phyloP scores from a whole-genome alignment of 2,888 invertebrate species.

The Caenorhabditis sinica region DNA sequence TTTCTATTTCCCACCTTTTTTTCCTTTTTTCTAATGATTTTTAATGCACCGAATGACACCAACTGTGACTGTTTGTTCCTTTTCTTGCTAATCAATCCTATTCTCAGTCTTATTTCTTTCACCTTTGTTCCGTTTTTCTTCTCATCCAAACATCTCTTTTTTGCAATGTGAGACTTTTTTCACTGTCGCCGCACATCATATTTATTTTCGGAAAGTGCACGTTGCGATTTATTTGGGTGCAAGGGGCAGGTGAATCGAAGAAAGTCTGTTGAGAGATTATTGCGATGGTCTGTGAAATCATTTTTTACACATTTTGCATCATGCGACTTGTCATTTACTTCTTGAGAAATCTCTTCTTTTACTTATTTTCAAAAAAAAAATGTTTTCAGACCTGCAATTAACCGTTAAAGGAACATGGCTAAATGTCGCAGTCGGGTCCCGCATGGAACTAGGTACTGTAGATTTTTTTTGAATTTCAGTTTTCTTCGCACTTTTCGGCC shows the following conservation, averaged over 20 bases:
- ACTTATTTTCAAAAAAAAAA: neutral
- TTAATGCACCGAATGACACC: constrained; percentile 27
- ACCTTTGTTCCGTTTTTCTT: constrained; percentile 40
- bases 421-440: constrained; percentile 16
- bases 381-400: neutral
- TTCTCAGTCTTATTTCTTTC: constrained; percentile 27
- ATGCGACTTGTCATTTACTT: neutral
- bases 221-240: constrained; percentile 54
- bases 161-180: constrained; percentile 28
- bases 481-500: neutral
- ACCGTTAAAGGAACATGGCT: neutral
- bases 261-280: constrained; percentile 1
- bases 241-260: neutral
- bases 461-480: neutral
- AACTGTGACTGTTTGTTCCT: constrained; percentile 42
- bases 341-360: neutral
- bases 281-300: neutral
- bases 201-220: constrained; percentile 62
- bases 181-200: constrained; percentile 29
- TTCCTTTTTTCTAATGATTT: neutral
- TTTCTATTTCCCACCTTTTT: neutral
- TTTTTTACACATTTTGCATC: neutral
- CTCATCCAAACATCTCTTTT: constrained; percentile 24
- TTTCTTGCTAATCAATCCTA: constrained; percentile 28
- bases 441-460: constrained; percentile 6